Evolutionary conservation across 1,140 invertebrate species (phyloP).

Genomic region (Drosophila eugracilis): DNA sequence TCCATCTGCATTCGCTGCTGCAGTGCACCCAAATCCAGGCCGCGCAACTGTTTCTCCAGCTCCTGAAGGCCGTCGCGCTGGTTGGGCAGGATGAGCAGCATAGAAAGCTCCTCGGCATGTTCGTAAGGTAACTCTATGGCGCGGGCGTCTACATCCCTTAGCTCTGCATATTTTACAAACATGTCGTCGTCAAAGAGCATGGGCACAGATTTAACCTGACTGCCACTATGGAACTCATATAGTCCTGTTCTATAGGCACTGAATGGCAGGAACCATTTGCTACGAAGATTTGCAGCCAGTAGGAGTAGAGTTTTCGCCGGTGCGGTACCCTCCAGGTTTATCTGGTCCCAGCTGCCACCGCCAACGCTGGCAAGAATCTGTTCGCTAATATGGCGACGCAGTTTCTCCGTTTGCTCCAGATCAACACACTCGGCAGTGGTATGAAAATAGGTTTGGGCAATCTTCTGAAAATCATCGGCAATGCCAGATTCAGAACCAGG

Average conservation of each 20-base stretch:
- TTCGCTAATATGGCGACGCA: conserved; percentile 46
- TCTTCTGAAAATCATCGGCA: conserved; percentile 77
- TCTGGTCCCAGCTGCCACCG: conserved; percentile 52
- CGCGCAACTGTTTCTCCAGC: conserved; percentile 86
- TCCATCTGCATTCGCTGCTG: conserved; percentile 63
- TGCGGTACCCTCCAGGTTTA: conserved; percentile 12
- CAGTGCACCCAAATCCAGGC: conserved; percentile 78
- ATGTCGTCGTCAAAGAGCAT: conserved; percentile 83
- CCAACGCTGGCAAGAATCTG: conserved; percentile 50
- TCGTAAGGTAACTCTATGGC: conserved; percentile 86
- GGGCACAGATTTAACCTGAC: conserved; percentile 49
- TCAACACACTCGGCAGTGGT: conserved; percentile 58
- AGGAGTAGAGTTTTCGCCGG: conserved; percentile 47
- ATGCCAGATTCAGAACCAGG: conserved; percentile 3
- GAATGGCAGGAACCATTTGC: conserved; percentile 81
- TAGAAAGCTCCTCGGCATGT: conserved; percentile 85
- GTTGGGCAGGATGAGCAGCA: conserved; percentile 87
- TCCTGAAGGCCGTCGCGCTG: conserved; percentile 85
- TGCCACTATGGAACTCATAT: conserved; percentile 68
- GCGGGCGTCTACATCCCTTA: conserved; percentile 80
- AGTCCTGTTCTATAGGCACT: conserved; percentile 75
- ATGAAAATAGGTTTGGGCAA: conserved; percentile 79
- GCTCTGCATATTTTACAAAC: conserved; percentile 82
- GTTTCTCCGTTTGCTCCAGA: conserved; percentile 64
- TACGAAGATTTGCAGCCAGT: conserved; percentile 63